A percentile compares a stretch with the other conserved stretches of the same genome.
Evolutionary conservation across 1,140 invertebrate genomes (phyloP).

Genomic region (Pseudachorutes palmiensis): DNA sequence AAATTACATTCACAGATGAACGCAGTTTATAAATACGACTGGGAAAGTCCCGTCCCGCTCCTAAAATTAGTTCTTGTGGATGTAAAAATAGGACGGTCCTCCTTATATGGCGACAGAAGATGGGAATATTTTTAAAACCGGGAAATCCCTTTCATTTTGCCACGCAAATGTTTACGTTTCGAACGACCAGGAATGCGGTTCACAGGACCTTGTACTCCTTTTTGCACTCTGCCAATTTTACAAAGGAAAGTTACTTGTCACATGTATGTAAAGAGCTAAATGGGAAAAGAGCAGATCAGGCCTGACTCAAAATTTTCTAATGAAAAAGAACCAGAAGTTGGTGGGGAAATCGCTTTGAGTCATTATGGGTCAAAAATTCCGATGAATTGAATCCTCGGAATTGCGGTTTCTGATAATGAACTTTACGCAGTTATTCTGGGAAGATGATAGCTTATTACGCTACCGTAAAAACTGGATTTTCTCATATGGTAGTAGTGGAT

Average conservation of each 20-base stretch:
- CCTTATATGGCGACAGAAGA: constrained; percentile 7
- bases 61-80: not conserved
- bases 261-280: no score
- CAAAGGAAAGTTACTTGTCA: not conserved
- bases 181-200: not conserved
- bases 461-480: no score
- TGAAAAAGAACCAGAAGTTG: no score
- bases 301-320: not conserved
- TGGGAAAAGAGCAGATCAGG: no score
- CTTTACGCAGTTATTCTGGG: no score
- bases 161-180: not conserved
- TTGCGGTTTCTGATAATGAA: no score
- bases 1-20: not conserved
- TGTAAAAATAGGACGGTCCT: not conserved
- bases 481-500: no score
- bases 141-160: not conserved
- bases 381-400: no score
- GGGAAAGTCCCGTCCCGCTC: not conserved
- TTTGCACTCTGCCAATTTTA: constrained; percentile 2
- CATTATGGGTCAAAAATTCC: not conserved
- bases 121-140: constrained; percentile 4
- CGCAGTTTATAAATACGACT: not conserved
- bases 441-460: no score
- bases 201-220: constrained; percentile 3
- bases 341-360: not conserved